These are phyloP conservation scores for Scaeva pyrastri DNA, from an alignment of 2,888 invertebrate genomes.

Conservation along the genomic window DNA sequence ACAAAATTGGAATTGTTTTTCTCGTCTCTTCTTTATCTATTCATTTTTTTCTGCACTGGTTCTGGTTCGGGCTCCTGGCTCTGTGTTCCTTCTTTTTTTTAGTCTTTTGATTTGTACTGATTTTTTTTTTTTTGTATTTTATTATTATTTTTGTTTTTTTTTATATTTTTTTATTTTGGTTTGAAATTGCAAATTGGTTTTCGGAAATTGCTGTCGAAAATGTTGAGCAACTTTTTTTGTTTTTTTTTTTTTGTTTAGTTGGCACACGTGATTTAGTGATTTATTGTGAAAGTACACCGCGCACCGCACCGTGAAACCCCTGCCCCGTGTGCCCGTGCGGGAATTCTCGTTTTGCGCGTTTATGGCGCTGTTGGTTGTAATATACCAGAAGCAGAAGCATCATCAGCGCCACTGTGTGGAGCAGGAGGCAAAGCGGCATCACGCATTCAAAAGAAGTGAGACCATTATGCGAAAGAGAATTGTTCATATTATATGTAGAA, in stretches of 20 bases:
- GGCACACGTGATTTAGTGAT: conserved; percentile 59
- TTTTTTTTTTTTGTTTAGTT: conserved; percentile 34
- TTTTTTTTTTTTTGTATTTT: conserved; percentile 31
- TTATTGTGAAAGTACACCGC: conserved; percentile 45
- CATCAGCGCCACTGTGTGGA: background rate
- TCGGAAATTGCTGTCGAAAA: conserved; percentile 58
- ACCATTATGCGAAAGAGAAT: conserved; percentile 26
- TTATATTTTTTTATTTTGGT: conserved; percentile 26
- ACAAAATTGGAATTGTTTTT: conserved; percentile 67
- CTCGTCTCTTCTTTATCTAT: conserved; percentile 15
- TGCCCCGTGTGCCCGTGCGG: background rate
- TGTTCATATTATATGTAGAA: conserved; percentile 5
- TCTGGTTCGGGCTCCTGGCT: background rate
- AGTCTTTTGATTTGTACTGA: conserved; percentile 8
- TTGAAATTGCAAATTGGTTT: conserved; percentile 72
- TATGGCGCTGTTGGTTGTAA: conserved; percentile 31
- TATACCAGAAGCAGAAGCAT: conserved; percentile 60
- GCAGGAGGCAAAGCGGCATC: conserved; percentile 21
- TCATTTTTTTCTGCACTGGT: background rate
- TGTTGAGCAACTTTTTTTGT: conserved; percentile 50
- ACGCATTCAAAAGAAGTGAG: conserved; percentile 37
- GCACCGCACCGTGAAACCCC: background rate
- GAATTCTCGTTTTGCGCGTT: conserved; percentile 30
- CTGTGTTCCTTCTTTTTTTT: conserved; percentile 26
- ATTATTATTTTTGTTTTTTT: conserved; percentile 27